Conservation (phyloP, 2,113 vertebrate genomes). For the Anthoscopus minutus region DNA sequence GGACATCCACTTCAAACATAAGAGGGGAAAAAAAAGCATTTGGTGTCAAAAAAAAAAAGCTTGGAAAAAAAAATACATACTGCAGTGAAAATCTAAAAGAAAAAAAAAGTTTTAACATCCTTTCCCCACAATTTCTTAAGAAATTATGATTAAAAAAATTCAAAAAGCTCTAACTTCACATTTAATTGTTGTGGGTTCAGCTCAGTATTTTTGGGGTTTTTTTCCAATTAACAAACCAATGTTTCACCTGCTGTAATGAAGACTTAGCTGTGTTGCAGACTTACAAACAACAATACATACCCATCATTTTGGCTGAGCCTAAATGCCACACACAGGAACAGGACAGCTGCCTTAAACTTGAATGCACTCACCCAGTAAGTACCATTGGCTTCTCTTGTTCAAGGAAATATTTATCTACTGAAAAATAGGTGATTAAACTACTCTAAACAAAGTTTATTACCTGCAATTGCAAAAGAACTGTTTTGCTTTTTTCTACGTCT, state of each 20-base stretch:
- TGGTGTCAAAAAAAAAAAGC: background rate
- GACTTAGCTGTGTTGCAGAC: background rate
- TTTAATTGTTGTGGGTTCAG: background rate
- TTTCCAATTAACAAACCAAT: background rate
- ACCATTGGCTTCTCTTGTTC: background rate
- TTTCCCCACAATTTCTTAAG: background rate
- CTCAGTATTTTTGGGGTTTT: background rate
- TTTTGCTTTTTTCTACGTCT: constrained; percentile 65
- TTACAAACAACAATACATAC: background rate
- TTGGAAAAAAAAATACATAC: background rate
- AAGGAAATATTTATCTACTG: background rate
- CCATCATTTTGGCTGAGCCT: background rate
- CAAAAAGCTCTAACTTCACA: background rate
- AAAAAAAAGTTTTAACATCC: background rate
- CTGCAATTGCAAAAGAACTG: constrained; percentile 57
- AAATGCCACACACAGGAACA: background rate
- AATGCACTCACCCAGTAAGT: background rate
- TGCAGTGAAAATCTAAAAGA: background rate
- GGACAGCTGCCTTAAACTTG: background rate
- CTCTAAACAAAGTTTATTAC: constrained; percentile 31
- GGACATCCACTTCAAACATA: background rate
- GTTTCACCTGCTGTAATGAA: background rate
- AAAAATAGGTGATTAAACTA: background rate
- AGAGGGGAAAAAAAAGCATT: background rate
- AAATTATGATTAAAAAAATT: background rate